These are phyloP conservation scores for Protomyctophum bolini DNA, from an alignment of 2,113 vertebrate genomes.

Conservation along the genomic window DNA sequence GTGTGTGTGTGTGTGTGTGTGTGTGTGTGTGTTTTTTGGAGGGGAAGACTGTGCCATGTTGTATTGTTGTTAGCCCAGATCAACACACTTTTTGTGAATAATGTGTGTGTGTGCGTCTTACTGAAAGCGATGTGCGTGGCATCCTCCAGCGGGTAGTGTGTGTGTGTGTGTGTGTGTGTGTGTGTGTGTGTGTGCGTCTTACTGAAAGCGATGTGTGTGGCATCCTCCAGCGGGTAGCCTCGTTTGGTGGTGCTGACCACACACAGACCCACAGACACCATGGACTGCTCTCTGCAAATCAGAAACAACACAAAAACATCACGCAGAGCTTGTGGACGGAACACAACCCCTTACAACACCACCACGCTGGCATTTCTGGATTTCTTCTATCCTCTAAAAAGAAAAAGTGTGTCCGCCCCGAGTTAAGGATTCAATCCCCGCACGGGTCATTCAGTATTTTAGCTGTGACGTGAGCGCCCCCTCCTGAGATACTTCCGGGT, in stretches of 20 bases:
- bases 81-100: too few species aligned
- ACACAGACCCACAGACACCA: constrained; percentile 91
- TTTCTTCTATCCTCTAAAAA: neutral
- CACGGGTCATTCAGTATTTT: too few species aligned
- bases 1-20: neutral
- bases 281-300: constrained; percentile 86
- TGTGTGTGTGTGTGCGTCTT: constrained; percentile 63
- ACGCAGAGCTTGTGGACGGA: neutral
- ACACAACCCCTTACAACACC: neutral
- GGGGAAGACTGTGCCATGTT: too few species aligned
- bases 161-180: constrained; percentile 8
- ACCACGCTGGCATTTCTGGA: neutral
- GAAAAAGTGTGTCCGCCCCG: neutral
- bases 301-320: neutral
- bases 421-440: too few species aligned
- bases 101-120: constrained; percentile 72
- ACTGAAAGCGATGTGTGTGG: constrained; percentile 96
- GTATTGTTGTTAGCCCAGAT: too few species aligned
- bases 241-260: constrained; percentile 91
- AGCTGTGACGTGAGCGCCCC: too few species aligned
- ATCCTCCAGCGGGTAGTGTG: neutral
- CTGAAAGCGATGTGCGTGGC: constrained; percentile 95
- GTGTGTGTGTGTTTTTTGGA: neutral
- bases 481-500: too few species aligned
- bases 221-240: constrained; percentile 93